A percentile compares a stretch with the other conserved stretches of the same genome.
Conservation (phyloP, 1,140 invertebrate species). For the Mizuhopecten yessoensis region DNA sequence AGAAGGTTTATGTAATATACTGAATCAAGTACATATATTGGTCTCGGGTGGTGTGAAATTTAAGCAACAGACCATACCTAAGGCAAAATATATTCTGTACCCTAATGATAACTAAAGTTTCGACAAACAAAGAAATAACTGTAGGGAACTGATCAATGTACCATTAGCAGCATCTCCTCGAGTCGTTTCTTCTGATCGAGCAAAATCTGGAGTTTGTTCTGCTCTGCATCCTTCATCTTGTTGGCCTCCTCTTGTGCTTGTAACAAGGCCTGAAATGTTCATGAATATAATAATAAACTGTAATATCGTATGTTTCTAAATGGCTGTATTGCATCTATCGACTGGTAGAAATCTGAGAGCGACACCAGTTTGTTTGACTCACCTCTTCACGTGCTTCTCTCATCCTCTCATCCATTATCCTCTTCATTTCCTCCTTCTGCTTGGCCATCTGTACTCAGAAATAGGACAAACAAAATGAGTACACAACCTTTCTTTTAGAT, state of each 20-base stretch:
- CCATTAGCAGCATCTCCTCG: constrained; percentile 72
- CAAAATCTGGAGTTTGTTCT: constrained; percentile 69
- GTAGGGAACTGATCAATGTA: constrained; percentile 41
- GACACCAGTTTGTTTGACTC: no score
- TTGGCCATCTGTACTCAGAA: constrained; percentile 70
- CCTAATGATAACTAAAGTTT: no score
- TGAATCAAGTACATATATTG: no score
- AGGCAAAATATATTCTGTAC: no score
- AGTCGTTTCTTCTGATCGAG: constrained; percentile 75
- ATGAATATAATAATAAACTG: background rate
- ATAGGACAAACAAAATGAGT: background rate
- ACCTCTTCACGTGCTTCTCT: constrained; percentile 72
- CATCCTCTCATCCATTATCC: constrained; percentile 71
- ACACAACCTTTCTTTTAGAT: no score
- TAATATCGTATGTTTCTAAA: no score
- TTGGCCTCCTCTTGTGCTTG: constrained; percentile 60
- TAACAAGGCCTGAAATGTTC: constrained; percentile 57
- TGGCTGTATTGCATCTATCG: no score
- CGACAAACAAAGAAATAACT: background rate
- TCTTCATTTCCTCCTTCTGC: constrained; percentile 76
- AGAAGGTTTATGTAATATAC: no score
- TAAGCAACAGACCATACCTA: no score
- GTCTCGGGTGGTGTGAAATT: no score
- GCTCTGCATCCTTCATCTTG: constrained; percentile 68
- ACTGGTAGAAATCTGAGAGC: no score